phyloP scores from a whole-genome alignment of 37 sponge, comb jelly and placozoan species.

The Bolinopsis microptera region DNA sequence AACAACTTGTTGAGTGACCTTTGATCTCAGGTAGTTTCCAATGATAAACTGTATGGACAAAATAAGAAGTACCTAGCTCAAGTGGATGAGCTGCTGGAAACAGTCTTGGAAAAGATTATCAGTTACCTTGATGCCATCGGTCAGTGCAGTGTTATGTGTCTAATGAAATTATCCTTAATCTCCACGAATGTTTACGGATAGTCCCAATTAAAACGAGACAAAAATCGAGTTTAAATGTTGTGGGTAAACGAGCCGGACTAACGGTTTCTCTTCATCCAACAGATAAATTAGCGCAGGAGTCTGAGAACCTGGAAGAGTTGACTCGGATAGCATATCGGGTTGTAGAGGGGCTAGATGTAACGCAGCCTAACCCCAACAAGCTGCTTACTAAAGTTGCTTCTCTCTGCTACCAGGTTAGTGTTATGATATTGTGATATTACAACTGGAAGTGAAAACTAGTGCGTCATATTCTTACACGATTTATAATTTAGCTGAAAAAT shows the following conservation, averaged over 20 bases:
- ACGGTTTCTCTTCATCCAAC: too few relatives aligned
- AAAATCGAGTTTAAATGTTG: too few relatives aligned
- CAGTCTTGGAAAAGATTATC: slow-evolving; percentile 57
- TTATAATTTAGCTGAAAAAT: too few relatives aligned
- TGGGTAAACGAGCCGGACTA: too few relatives aligned
- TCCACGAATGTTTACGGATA: too few relatives aligned
- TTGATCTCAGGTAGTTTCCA: slow-evolving; percentile 84
- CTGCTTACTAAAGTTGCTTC: slow-evolving; percentile 11
- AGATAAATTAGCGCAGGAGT: slow-evolving; percentile 12
- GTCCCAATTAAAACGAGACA: too few relatives aligned
- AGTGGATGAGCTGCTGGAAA: slow-evolving; percentile 70
- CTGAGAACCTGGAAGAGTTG: background rate
- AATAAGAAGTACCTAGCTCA: slow-evolving; percentile 82
- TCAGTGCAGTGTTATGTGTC: too few relatives aligned
- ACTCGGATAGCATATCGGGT: background rate
- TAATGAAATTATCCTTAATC: too few relatives aligned
- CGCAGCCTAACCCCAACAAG: background rate
- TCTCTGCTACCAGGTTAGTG: slow-evolving; percentile 4
- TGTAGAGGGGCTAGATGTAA: background rate
- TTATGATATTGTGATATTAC: background rate
- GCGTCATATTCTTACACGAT: too few relatives aligned
- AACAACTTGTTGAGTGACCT: too few relatives aligned
- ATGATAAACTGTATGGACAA: slow-evolving; percentile 91
- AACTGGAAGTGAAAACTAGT: too few relatives aligned
- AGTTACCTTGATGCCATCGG: slow-evolving; percentile 31